Evolutionary conservation across 1,140 invertebrate genomes (phyloP), one percentile per base, ranked within the genome.

Genomic region (Nylanderia fulva): DNA sequence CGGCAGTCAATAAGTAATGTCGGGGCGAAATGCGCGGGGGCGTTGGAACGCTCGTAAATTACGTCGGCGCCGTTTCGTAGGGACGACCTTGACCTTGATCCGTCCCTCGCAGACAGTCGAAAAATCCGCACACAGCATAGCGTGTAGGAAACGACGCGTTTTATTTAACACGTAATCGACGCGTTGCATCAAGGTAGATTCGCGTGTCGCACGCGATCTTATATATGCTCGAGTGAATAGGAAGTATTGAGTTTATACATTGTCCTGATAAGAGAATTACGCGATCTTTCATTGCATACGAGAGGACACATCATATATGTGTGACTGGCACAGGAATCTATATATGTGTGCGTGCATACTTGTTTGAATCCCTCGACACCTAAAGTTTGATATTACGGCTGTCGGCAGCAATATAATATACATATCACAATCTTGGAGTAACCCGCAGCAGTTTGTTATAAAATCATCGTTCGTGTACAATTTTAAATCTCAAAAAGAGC

Each of bases 131-230:
- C 13, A 24, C n/a, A 29, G 9, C 24, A 11, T 72, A 29, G n/a
- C 77, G 21, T 69, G 48, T 33, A 18, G 11, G 29, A 52, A 21
- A 56, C 21, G 52, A 36, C 48, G 39, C 27, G 52, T 33, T 54
- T 86, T 29, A 15, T 27, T 68, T 24, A 76, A 52, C 63, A 13
- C 72, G 64, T 21, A 58, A 86, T 68, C 60, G 52, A 68, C 60
- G 66, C 82, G 52, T 60, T 27, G 45, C 39, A 18, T 33, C 18
- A 42, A 52, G 60, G 27, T 85, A 61, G 42, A 77, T 79, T 86
- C 52, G 56, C 84, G 68, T 85, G 85, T 85, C n/a, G 63, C 72
- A 77, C 54, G 85, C 84, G 84, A 79, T 64, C 15, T 33, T 18
- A 1, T 1, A 1, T 1, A 5, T 9, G 58, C 39, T 21, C 63